phyloP scores from a whole-genome alignment of 1,140 invertebrate genomes.

The Megathymus violae region DNA sequence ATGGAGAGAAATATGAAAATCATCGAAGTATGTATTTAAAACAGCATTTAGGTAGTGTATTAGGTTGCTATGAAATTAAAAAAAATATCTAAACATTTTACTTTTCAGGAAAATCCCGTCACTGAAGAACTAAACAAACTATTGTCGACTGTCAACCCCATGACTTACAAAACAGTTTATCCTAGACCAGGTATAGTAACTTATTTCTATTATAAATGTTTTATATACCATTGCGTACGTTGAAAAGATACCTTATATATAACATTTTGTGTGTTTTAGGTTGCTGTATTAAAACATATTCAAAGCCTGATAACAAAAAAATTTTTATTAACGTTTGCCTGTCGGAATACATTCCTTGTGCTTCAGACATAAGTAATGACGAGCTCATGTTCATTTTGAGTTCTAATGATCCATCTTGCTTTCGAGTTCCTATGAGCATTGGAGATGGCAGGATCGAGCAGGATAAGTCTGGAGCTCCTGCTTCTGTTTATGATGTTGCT shows the following conservation, averaged over 20 bases:
- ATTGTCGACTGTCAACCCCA: slow-evolving; percentile 57
- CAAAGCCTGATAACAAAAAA: slow-evolving; percentile 87
- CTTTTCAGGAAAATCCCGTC: slow-evolving; percentile 65
- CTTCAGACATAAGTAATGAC: slow-evolving; percentile 91
- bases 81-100: slow-evolving; percentile 1
- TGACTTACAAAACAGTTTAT: slow-evolving; percentile 69
- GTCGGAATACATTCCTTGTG: slow-evolving; percentile 89
- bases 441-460: slow-evolving; percentile 90
- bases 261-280: slow-evolving; percentile 86
- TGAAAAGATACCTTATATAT: too few species aligned
- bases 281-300: slow-evolving; percentile 92
- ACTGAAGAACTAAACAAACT: slow-evolving; percentile 77
- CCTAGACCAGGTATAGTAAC: slow-evolving; percentile 62
- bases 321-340: slow-evolving; percentile 92
- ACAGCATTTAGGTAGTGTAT: neutral
- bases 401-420: slow-evolving; percentile 88
- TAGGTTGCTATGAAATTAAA: neutral
- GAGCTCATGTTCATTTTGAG: slow-evolving; percentile 89
- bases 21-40: slow-evolving; percentile 56
- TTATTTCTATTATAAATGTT: neutral
- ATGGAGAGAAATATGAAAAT: slow-evolving; percentile 81
- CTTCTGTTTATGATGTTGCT: slow-evolving; percentile 90
- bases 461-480: slow-evolving; percentile 90
- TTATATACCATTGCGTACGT: too few species aligned
- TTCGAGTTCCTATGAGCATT: slow-evolving; percentile 94